phyloP scores from a whole-genome alignment of 1,140 invertebrate species.

The Drosophila jambulina region DNA sequence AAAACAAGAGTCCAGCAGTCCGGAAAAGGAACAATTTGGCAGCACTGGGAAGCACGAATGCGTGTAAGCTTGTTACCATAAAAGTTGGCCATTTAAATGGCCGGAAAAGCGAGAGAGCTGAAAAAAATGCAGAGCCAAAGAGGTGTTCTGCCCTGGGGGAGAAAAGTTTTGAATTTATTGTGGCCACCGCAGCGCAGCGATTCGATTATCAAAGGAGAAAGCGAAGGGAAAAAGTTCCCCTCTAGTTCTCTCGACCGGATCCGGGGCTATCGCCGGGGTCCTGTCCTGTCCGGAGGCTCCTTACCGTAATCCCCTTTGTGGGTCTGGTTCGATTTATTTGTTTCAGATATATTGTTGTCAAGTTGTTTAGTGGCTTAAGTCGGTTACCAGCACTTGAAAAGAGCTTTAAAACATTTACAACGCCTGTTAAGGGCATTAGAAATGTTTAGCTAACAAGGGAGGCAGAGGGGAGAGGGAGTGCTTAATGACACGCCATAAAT shows the following conservation, averaged over 20 bases:
- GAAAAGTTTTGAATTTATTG: slow-evolving; percentile 75
- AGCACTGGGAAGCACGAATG: slow-evolving; percentile 20
- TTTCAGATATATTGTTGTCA: slow-evolving; percentile 42
- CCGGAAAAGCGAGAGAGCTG: slow-evolving; percentile 20
- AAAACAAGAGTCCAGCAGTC: background rate
- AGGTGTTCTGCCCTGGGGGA: slow-evolving; percentile 27
- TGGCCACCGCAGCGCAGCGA: slow-evolving; percentile 36
- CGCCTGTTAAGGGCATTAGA: slow-evolving; percentile 7
- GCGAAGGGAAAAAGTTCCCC: slow-evolving; percentile 24
- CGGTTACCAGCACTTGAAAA: slow-evolving; percentile 22
- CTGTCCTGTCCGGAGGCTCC: slow-evolving; percentile 26
- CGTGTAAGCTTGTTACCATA: slow-evolving; percentile 55
- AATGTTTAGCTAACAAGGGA: slow-evolving; percentile 1
- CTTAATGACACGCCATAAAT: slow-evolving; percentile 36
- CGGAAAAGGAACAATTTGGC: background rate
- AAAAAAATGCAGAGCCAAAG: slow-evolving; percentile 36
- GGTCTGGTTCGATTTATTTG: slow-evolving; percentile 42
- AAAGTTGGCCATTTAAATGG: slow-evolving; percentile 58
- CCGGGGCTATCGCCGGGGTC: slow-evolving; percentile 11
- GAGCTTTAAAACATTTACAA: slow-evolving; percentile 23
- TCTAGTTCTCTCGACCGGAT: slow-evolving; percentile 18
- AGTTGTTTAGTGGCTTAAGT: slow-evolving; percentile 48
- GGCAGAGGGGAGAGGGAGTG: background rate
- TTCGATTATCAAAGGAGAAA: slow-evolving; percentile 55
- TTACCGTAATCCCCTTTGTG: slow-evolving; percentile 42